Evolutionary conservation across 2,888 invertebrate genomes (phyloP).

Genomic region (Calameuta idolon): DNA sequence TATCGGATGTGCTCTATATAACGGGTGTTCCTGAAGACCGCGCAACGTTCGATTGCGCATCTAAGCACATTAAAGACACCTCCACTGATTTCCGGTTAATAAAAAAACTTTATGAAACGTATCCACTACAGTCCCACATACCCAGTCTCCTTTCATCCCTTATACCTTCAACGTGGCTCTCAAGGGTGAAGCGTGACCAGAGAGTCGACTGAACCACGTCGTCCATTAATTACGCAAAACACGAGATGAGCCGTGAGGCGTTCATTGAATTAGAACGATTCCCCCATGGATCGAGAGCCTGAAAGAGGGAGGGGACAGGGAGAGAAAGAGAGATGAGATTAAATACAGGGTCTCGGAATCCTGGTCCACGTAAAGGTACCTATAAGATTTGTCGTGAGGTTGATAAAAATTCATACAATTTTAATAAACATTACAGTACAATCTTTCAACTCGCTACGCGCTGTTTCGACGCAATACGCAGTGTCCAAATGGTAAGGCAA

Average conservation of each 20-base stretch:
- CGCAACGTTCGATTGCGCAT: not conserved
- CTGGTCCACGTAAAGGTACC: not conserved
- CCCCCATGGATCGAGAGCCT: conserved; percentile 36
- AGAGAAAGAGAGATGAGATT: not conserved
- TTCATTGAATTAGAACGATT: conserved; percentile 50
- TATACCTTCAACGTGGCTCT: not conserved
- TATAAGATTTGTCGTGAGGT: not conserved
- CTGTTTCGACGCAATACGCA: not conserved
- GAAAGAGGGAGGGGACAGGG: not conserved
- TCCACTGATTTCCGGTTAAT: no score
- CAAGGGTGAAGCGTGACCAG: not conserved
- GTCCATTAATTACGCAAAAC: conserved; percentile 52
- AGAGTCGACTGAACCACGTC: conserved; percentile 26
- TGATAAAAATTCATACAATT: not conserved
- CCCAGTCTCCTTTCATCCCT: not conserved
- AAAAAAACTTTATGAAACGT: no score
- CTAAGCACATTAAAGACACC: no score
- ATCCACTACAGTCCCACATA: no score
- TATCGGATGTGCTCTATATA: conserved; percentile 36
- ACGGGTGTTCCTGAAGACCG: not conserved
- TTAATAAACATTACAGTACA: not conserved
- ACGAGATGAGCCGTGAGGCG: conserved; percentile 33
- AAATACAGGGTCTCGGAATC: not conserved
- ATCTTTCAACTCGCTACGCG: not conserved
- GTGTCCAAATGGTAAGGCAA: not conserved